These are phyloP conservation scores for Poecilia gillii DNA, from an alignment of 2,797 vertebrate species.

Conservation along the genomic window DNA sequence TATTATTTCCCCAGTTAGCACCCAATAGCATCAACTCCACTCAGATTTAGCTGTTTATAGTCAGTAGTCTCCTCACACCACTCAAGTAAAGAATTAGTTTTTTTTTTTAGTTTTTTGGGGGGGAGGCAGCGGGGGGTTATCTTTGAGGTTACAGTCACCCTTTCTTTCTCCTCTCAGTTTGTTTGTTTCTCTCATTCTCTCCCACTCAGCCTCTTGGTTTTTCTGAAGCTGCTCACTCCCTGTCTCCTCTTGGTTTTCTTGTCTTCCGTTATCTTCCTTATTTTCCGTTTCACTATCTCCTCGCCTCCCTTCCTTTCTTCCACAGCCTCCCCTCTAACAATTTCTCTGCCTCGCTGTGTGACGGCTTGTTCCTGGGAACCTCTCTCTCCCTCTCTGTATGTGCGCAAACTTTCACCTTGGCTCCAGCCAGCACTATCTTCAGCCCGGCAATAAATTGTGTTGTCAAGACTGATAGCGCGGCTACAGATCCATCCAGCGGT, in stretches of 20 bases:
- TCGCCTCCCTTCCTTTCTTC: conserved; percentile 33
- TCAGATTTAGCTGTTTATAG: conserved; percentile 12
- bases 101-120: too few species aligned
- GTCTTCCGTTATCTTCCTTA: not conserved
- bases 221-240: not conserved
- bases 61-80: not conserved
- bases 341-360: conserved; percentile 37
- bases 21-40: conserved; percentile 4
- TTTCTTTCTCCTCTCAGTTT: not conserved
- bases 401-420: conserved; percentile 78
- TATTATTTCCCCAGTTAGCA: not conserved
- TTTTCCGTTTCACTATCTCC: conserved; percentile 26
- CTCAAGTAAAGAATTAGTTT: not conserved
- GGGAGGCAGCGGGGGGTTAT: not conserved
- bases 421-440: conserved; percentile 62
- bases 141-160: not conserved
- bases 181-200: not conserved
- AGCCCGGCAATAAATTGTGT: conserved; percentile 77
- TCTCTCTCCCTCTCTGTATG: not conserved
- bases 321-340: conserved; percentile 26
- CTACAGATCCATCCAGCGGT: conserved; percentile 47
- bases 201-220: conserved; percentile 13
- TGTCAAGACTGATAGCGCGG: conserved; percentile 72
- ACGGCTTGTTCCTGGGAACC: conserved; percentile 60
- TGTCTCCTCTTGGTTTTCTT: conserved; percentile 5